Conservation (phyloP, 2,888 invertebrate species). For the Hypomecis punctinalis region DNA sequence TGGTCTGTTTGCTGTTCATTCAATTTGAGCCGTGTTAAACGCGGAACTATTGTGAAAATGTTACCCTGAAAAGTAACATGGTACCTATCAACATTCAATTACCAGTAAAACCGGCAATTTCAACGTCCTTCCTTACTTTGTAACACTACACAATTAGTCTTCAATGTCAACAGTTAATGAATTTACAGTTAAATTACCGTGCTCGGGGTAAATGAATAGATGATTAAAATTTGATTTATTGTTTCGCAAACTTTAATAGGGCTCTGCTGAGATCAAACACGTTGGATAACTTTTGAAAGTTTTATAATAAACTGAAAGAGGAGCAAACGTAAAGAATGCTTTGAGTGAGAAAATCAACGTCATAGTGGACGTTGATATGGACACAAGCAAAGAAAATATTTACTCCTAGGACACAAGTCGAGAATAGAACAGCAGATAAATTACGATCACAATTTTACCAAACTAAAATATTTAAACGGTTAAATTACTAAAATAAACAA, state of each 20-base stretch:
- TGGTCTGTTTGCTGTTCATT: too few relatives aligned
- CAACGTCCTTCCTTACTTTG: background rate
- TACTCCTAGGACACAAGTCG: too few relatives aligned
- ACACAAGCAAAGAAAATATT: too few relatives aligned
- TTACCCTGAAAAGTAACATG: too few relatives aligned
- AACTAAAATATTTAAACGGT: too few relatives aligned
- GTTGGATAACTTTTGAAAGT: background rate
- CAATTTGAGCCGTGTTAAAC: too few relatives aligned
- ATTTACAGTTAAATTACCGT: slow-evolving; percentile 10
- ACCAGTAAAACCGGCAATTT: background rate
- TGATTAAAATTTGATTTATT: slow-evolving; percentile 14
- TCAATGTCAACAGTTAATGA: slow-evolving; percentile 18
- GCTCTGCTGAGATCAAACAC: background rate
- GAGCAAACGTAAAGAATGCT: background rate
- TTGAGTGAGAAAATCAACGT: too few relatives aligned
- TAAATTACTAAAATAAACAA: background rate
- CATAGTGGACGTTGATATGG: too few relatives aligned
- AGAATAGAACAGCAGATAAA: too few relatives aligned
- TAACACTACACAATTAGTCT: background rate
- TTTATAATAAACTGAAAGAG: background rate
- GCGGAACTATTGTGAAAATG: too few relatives aligned
- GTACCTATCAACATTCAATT: background rate
- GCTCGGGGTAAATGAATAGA: slow-evolving; percentile 3
- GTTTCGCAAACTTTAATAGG: slow-evolving; percentile 6
- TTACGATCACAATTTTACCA: too few relatives aligned